Conservation (phyloP, 2,888 invertebrate species). For the Tachina fera region DNA sequence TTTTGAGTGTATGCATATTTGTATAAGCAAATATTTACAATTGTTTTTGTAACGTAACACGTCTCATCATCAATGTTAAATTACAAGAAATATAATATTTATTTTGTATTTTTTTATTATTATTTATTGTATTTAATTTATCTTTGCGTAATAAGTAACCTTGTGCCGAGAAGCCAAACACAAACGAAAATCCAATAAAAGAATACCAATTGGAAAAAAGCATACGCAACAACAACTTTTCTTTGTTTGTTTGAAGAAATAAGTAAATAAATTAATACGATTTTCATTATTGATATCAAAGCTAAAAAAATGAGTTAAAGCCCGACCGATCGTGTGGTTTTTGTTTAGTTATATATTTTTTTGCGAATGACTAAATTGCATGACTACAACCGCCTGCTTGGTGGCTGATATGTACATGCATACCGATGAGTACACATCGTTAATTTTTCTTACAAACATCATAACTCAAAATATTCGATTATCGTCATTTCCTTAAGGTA, state of each 20-base stretch:
- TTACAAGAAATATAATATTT: constrained; percentile 56
- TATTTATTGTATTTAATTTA: constrained; percentile 44
- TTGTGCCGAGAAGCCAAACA: constrained; percentile 65
- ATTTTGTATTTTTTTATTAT: constrained; percentile 8
- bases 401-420: too few relatives aligned
- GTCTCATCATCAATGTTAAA: constrained; percentile 35
- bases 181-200: constrained; percentile 45
- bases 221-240: constrained; percentile 26
- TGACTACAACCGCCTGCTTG: constrained; percentile 11
- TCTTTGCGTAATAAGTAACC: constrained; percentile 66
- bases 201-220: constrained; percentile 17
- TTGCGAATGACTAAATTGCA: constrained; percentile 15
- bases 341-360: neutral
- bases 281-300: constrained; percentile 46
- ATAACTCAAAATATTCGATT: too few relatives aligned
- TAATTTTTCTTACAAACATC: too few relatives aligned
- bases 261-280: constrained; percentile 53
- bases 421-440: too few relatives aligned
- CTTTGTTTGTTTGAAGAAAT: constrained; percentile 25
- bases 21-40: neutral
- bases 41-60: constrained; percentile 20
- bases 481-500: too few relatives aligned
- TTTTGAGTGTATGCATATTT: too few relatives aligned
- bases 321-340: constrained; percentile 17
- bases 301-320: constrained; percentile 19